Evolutionary conservation across 1,140 invertebrate species (phyloP), one percentile per base, ranked within the genome.

Genomic region (Zaprionus gabonicus): DNA sequence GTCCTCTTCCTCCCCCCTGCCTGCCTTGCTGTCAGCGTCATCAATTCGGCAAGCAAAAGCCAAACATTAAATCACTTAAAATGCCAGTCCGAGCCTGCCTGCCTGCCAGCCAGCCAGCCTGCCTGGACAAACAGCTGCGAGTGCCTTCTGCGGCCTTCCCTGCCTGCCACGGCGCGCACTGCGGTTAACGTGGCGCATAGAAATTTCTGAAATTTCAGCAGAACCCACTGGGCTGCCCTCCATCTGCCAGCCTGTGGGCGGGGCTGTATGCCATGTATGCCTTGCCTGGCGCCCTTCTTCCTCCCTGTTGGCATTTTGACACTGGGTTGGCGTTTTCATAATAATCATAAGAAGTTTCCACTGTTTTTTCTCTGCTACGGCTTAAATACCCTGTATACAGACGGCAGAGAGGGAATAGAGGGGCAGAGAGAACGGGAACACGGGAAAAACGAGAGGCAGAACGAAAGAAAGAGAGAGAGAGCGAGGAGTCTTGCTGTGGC

Each of bases 11-110:
- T 23, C 28, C 10, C 1, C 17, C 15, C 44, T 34, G 9, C 27
- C 27, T 23, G 9, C 34, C 27, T 2, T 20, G 0, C 28, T 38
- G 20, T 13, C 73, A 84, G 46, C 78, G 55, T 80, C 68, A 72
- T 69, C 81, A 77, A 71, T 77, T 72, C 60, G 58, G 67, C 51
- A 51, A 69, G 72, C 65, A 79, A 88, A 86, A 87, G 84, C 80
- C 84, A 86, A 86, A 86, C 83, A 88, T 86, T 86, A 88, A 86
- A 86, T 86, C 83, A 86, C 83, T 86, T 86, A 82, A 86, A 86
- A 86, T 87, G 84, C 82, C 82, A 87, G 83, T 76, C 76, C 67
- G 75, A 88, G 81, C 64, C 71, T n/a, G n/a, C 41, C 41, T 44
- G 41, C 41, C 41, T 2, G 28, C 23, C 23, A 23, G 23, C 23